Evolutionary conservation across 1,140 invertebrate species (phyloP).

Genomic region (Lucilia sericata): DNA sequence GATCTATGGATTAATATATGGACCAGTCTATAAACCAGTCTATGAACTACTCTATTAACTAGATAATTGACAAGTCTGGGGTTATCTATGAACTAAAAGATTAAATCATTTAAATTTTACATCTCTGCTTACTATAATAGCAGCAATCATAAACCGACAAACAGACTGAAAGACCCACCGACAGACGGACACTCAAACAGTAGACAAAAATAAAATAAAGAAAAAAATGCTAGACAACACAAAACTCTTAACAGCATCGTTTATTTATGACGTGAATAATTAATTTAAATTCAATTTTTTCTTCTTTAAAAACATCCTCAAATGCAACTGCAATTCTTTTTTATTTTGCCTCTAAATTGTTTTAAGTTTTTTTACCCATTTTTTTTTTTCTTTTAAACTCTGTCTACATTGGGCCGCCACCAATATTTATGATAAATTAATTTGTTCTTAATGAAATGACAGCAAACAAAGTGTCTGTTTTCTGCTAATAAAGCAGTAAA

Average conservation of each 20-base stretch:
- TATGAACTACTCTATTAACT: too few relatives aligned
- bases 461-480: slow-evolving; percentile 37
- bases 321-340: not conserved
- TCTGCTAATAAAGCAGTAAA: slow-evolving; percentile 36
- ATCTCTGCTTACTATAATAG: not conserved
- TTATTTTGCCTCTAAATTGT: not conserved
- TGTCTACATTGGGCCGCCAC: not conserved
- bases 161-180: not conserved
- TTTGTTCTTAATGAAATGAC: slow-evolving; percentile 44
- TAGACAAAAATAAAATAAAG: too few relatives aligned
- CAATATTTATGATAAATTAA: slow-evolving; percentile 42
- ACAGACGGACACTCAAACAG: not conserved
- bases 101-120: too few relatives aligned
- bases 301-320: not conserved
- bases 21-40: too few relatives aligned
- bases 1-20: not conserved
- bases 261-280: slow-evolving; percentile 29
- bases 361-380: not conserved
- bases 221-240: too few relatives aligned
- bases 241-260: slow-evolving; percentile 10
- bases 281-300: slow-evolving; percentile 28
- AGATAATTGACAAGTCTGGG: too few relatives aligned
- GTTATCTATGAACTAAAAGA: too few relatives aligned
- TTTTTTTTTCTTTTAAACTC: not conserved
- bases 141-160: not conserved